Conservation (phyloP, 2,888 invertebrate species). For the Microchrysa polita region DNA sequence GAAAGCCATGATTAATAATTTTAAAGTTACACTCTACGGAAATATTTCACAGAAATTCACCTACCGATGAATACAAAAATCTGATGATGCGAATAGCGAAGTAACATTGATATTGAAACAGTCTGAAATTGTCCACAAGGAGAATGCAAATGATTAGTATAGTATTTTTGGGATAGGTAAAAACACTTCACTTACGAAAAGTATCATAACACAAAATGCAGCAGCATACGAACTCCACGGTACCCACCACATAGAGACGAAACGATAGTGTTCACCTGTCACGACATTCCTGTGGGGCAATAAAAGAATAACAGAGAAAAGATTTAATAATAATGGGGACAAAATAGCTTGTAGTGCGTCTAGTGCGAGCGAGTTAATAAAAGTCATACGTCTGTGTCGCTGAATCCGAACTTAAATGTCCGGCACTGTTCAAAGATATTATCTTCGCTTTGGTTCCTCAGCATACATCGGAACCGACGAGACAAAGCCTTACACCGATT, state of each 20-base stretch:
- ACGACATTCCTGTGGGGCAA: conserved; percentile 85
- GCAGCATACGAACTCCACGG: conserved; percentile 94
- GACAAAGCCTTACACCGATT: too few species aligned
- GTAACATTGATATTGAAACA: conserved; percentile 95
- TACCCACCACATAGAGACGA: conserved; percentile 97
- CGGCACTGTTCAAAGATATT: too few species aligned
- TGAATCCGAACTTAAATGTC: too few species aligned
- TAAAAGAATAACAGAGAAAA: conserved; percentile 20
- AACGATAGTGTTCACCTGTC: conserved; percentile 97
- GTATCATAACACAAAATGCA: conserved; percentile 96
- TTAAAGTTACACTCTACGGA: too few species aligned
- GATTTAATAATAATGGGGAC: too few species aligned
- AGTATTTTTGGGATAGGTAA: not conserved
- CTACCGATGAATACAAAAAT: conserved; percentile 99
- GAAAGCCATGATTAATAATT: conserved; percentile 8
- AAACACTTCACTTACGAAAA: conserved; percentile 86
- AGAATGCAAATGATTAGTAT: too few species aligned
- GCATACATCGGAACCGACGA: too few species aligned
- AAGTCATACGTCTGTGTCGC: too few species aligned
- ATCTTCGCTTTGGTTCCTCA: too few species aligned
- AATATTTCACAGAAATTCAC: conserved; percentile 62
- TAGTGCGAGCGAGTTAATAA: too few species aligned
- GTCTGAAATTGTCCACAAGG: conserved; percentile 94
- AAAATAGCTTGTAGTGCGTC: too few species aligned
- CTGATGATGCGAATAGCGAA: conserved; percentile 99